These are phyloP conservation scores for Papilio gigon DNA, from an alignment of 2,888 invertebrate species.

Conservation along the genomic window DNA sequence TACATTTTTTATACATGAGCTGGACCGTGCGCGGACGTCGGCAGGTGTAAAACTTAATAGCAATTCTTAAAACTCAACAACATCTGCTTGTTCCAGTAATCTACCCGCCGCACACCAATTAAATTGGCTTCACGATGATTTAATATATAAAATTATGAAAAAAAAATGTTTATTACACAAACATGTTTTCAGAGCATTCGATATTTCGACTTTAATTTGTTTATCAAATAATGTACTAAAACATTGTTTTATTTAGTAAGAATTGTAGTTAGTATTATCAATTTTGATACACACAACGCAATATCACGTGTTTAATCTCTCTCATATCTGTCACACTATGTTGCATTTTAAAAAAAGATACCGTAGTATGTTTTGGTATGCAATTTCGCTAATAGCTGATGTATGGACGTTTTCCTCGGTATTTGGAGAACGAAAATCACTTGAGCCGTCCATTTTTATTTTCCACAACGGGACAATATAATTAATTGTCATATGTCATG, in stretches of 20 bases:
- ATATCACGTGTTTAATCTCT: neutral
- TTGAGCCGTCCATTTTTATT: conserved; percentile 45
- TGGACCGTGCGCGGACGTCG: conserved; percentile 38
- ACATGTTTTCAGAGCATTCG: too few species aligned
- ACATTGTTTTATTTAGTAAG: too few species aligned
- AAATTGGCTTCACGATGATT: conserved; percentile 65
- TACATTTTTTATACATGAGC: conserved; percentile 22
- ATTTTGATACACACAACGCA: neutral
- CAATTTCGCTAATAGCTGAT: conserved; percentile 36
- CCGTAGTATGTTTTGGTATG: neutral
- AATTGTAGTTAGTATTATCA: too few species aligned
- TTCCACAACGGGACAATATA: conserved; percentile 67
- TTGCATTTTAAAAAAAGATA: conserved; percentile 9
- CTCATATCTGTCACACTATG: neutral
- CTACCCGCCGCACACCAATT: conserved; percentile 65
- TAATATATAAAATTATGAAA: conserved; percentile 61
- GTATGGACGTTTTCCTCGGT: conserved; percentile 52
- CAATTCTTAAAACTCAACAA: conserved; percentile 62
- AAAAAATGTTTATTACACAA: too few species aligned
- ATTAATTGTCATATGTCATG: conserved; percentile 79
- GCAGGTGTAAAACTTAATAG: conserved; percentile 74
- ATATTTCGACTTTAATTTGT: too few species aligned
- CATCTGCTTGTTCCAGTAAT: conserved; percentile 79
- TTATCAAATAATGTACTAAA: too few species aligned
- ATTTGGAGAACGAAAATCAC: conserved; percentile 51